Evolutionary conservation across 1,140 invertebrate genomes (phyloP).

Genomic region (Matsumurasca onukii): DNA sequence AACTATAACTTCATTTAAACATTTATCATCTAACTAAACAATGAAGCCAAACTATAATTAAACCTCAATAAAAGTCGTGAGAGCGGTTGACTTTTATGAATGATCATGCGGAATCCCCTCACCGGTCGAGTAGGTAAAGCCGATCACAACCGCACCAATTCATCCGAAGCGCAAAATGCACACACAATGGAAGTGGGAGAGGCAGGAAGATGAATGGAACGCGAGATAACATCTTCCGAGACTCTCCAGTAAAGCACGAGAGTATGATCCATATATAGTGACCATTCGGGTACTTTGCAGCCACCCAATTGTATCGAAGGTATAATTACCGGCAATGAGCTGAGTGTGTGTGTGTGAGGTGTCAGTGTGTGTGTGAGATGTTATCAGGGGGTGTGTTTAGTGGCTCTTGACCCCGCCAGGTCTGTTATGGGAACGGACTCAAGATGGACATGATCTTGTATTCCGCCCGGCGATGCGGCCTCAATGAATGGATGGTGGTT

Average conservation of each 20-base stretch:
- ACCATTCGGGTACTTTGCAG: background rate
- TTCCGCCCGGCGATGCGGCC: too few species aligned
- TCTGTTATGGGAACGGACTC: background rate
- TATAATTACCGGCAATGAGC: background rate
- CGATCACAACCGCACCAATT: too few species aligned
- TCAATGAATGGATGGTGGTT: too few species aligned
- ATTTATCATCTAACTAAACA: too few species aligned
- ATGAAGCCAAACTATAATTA: too few species aligned
- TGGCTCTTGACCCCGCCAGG: background rate
- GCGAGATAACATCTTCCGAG: background rate
- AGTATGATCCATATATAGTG: background rate
- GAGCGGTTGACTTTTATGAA: too few species aligned
- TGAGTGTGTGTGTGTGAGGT: background rate
- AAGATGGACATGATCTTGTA: background rate
- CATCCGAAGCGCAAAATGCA: too few species aligned
- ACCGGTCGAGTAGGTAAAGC: too few species aligned
- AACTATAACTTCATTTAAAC: too few species aligned
- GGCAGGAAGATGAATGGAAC: background rate
- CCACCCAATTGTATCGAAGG: background rate
- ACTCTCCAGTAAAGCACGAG: background rate
- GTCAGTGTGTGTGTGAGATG: background rate
- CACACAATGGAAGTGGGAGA: background rate
- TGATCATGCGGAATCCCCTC: too few species aligned
- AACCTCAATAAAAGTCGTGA: too few species aligned
- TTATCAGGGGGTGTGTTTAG: background rate